Percentiles rank a stretch among this genome's conserved stretches.
Conservation (phyloP, 2,113 vertebrate genomes). For the Hemichromis elongatus region DNA sequence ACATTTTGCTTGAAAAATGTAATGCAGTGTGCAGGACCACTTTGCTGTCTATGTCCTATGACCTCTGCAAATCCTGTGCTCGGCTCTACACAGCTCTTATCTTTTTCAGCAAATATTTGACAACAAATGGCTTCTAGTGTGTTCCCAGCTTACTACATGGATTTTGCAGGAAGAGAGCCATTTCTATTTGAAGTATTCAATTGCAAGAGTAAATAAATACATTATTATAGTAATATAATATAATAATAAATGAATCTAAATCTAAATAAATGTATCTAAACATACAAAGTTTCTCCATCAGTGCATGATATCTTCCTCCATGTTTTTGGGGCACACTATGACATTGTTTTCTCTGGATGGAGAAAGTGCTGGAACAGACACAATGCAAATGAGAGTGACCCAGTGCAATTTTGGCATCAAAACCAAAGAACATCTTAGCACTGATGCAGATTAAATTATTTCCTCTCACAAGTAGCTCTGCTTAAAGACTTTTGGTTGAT, state of each 20-base stretch:
- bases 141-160: background rate
- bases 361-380: background rate
- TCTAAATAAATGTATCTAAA: background rate
- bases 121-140: background rate
- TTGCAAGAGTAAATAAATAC: background rate
- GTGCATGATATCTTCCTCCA: background rate
- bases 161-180: background rate
- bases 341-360: background rate
- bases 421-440: background rate
- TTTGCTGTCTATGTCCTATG: background rate
- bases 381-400: background rate
- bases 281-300: background rate
- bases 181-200: background rate
- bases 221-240: background rate
- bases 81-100: background rate
- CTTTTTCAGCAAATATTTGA: background rate
- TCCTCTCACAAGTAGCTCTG: background rate
- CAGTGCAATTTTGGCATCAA: background rate
- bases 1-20: background rate
- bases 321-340: background rate
- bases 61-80: background rate
- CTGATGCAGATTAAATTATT: background rate
- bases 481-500: background rate
- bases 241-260: background rate
- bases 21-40: background rate